Evolutionary conservation across 2,888 invertebrate species (phyloP).

Genomic region (Itoplectis maculator): DNA sequence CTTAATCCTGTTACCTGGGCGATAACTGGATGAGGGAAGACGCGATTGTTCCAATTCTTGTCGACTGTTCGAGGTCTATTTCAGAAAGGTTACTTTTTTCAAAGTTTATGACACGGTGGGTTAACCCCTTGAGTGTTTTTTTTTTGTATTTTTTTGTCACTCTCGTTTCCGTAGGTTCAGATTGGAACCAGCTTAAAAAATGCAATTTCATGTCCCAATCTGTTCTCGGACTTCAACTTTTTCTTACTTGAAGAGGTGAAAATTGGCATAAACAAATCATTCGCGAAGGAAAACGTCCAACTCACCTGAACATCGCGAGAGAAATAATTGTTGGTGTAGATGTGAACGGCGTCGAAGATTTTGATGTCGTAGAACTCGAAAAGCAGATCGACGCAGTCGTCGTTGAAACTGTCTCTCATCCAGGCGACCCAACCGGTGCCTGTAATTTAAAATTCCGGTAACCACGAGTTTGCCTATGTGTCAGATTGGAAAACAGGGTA

Average conservation of each 20-base stretch:
- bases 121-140: too few species aligned
- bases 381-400: conserved; percentile 87
- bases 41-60: neutral
- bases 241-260: too few species aligned
- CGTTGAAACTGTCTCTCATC: conserved; percentile 87
- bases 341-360: conserved; percentile 88
- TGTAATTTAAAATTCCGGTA: conserved; percentile 74
- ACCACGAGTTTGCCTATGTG: neutral
- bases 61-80: too few species aligned
- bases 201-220: too few species aligned
- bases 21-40: neutral
- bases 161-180: too few species aligned
- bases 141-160: too few species aligned
- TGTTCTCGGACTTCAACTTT: too few species aligned
- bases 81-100: too few species aligned
- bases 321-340: conserved; percentile 90
- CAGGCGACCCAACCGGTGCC: conserved; percentile 92
- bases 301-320: conserved; percentile 88
- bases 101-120: too few species aligned
- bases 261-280: too few species aligned
- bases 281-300: neutral
- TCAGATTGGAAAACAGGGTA: neutral
- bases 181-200: too few species aligned
- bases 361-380: conserved; percentile 90
- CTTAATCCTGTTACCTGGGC: neutral